A percentile compares a stretch with the other conserved stretches of the same genome.
Conservation (phyloP, 2,113 vertebrate genomes). For the Nannobrachium achirus region DNA sequence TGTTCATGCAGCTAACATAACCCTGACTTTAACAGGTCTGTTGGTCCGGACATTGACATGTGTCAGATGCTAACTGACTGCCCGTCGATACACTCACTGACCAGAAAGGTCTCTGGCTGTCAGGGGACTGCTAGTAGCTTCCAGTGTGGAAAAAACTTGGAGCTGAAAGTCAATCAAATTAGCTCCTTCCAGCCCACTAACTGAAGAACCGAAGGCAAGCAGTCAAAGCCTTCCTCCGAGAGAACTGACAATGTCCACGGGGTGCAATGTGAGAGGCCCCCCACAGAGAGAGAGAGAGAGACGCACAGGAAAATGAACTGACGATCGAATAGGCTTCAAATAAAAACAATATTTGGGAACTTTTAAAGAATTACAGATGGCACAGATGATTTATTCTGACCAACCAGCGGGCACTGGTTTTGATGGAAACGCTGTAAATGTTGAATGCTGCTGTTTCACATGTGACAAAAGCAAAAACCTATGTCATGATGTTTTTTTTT, state of each 20-base stretch:
- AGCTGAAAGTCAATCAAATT: conserved; percentile 83
- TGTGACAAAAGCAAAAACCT: conserved; percentile 66
- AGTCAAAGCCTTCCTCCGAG: conserved; percentile 45
- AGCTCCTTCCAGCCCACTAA: conserved; percentile 77
- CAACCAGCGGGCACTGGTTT: conserved; percentile 40
- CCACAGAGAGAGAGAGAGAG: conserved; percentile 58
- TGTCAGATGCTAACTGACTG: conserved; percentile 79
- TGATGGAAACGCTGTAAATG: conserved; percentile 43
- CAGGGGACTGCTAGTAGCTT: conserved; percentile 66
- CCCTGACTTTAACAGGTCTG: conserved; percentile 27
- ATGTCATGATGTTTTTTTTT: conserved; percentile 6
- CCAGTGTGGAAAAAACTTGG: conserved; percentile 55
- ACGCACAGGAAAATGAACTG: conserved; percentile 33
- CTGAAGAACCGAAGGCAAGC: conserved; percentile 59
- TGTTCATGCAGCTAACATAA: conserved; percentile 21
- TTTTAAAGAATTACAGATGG: conserved; percentile 15
- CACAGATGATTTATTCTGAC: background rate
- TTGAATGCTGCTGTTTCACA: conserved; percentile 65
- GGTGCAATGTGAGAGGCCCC: conserved; percentile 63
- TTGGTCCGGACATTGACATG: conserved; percentile 73
- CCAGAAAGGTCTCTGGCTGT: conserved; percentile 77
- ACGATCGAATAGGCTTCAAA: conserved; percentile 36
- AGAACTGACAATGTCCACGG: conserved; percentile 55
- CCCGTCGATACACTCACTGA: conserved; percentile 80
- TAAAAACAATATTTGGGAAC: conserved; percentile 4